A percentile compares a stretch with the other conserved stretches of the same genome.
Evolutionary conservation across 2,888 invertebrate genomes (phyloP).

Genomic region (Chloroclystis v-ata): DNA sequence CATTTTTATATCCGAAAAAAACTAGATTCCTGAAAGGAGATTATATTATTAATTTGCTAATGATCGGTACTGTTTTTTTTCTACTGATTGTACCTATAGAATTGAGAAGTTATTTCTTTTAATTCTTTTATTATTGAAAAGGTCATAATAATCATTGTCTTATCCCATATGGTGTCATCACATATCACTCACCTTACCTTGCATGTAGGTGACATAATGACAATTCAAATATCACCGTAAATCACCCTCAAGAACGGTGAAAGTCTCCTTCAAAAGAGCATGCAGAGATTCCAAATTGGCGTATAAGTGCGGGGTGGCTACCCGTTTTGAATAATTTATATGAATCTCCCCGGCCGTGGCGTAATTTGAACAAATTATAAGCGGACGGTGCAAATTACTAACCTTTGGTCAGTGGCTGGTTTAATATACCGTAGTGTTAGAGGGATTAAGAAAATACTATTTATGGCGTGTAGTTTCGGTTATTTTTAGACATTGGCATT

Average conservation of each 20-base stretch:
- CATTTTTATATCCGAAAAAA: too few relatives aligned
- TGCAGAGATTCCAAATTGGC: constrained; percentile 26
- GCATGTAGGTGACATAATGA: constrained; percentile 7
- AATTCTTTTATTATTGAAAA: too few relatives aligned
- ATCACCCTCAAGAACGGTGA: constrained; percentile 22
- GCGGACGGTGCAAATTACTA: constrained; percentile 34
- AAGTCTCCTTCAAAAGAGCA: constrained; percentile 20
- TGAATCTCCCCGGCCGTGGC: constrained; percentile 26
- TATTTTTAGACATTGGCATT: too few relatives aligned
- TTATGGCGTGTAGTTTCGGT: background rate
- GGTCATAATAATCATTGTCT: too few relatives aligned
- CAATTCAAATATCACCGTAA: constrained; percentile 14
- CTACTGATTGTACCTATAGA: too few relatives aligned
- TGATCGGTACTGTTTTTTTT: too few relatives aligned
- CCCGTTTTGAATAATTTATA: constrained; percentile 42
- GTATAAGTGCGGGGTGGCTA: constrained; percentile 24
- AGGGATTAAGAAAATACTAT: background rate
- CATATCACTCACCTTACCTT: background rate
- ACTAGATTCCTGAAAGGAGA: too few relatives aligned
- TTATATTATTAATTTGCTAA: too few relatives aligned
- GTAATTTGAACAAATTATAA: constrained; percentile 47
- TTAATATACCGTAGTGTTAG: background rate
- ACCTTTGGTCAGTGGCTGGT: constrained; percentile 3
- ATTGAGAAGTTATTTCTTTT: too few relatives aligned
- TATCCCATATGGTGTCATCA: background rate